Percentiles rank a stretch among this genome's conserved stretches.
Conservation (phyloP, 2,888 invertebrate genomes). For the Mythimna ferrago region DNA sequence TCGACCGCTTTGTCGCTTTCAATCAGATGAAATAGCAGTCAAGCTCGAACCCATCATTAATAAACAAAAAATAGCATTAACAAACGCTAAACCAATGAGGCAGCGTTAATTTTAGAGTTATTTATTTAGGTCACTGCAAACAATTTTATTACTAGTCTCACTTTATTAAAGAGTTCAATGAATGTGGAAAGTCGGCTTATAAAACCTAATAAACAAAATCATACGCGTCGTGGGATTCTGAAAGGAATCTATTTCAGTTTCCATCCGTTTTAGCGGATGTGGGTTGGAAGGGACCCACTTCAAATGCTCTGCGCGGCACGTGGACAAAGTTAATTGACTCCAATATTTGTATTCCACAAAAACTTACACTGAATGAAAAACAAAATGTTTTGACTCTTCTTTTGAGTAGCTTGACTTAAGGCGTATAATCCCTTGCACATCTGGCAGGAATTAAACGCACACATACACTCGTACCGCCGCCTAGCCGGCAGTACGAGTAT, state of each 20-base stretch:
- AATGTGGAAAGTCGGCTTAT: slow-evolving; percentile 10
- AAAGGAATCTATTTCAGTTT: slow-evolving; percentile 51
- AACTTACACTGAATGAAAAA: no score
- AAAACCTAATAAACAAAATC: slow-evolving; percentile 38
- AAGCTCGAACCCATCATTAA: no score
- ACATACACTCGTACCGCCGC: no score
- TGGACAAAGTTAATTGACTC: slow-evolving; percentile 59
- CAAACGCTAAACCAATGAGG: neutral
- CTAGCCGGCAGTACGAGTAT: no score
- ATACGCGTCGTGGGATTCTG: slow-evolving; percentile 27
- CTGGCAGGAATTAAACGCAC: no score
- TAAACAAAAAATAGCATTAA: no score
- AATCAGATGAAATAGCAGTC: no score
- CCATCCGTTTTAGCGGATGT: slow-evolving; percentile 41
- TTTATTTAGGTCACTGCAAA: slow-evolving; percentile 9
- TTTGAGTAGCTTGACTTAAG: no score
- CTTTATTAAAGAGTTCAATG: slow-evolving; percentile 2
- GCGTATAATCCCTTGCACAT: no score
- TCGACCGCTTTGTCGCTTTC: no score
- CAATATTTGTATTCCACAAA: slow-evolving; percentile 37
- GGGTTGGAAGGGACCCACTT: slow-evolving; percentile 42
- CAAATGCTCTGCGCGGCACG: slow-evolving; percentile 21
- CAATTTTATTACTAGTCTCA: neutral
- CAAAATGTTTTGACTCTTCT: no score
- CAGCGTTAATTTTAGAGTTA: neutral